Evolutionary conservation across 23 tunicate genomes (phyloP).

Genomic region (Trididemnum miniatum): DNA sequence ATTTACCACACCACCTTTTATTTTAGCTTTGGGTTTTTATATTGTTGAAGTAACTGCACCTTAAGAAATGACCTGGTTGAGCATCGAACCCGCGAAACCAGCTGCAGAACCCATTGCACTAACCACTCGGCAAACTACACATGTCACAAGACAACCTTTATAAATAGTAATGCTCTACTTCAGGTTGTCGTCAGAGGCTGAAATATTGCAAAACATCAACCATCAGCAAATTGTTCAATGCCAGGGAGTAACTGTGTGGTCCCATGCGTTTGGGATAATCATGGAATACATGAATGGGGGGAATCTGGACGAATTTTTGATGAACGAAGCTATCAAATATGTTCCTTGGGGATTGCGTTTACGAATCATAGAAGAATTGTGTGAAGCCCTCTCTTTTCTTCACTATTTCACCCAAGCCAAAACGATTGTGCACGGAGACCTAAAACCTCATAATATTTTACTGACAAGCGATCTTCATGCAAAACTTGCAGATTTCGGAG

Average conservation of each 20-base stretch:
- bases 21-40: too few species aligned
- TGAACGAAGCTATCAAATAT: neutral
- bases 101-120: too few species aligned
- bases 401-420: conserved; percentile 33
- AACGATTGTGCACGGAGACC: conserved; percentile 53
- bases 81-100: too few species aligned
- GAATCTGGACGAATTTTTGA: conserved; percentile 40
- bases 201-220: conserved; percentile 20
- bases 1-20: too few species aligned
- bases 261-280: conserved; percentile 49
- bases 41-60: too few species aligned
- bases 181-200: conserved; percentile 30
- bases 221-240: conserved; percentile 52
- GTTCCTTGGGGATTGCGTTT: conserved; percentile 50
- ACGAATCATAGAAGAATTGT: conserved; percentile 27
- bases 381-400: conserved; percentile 48
- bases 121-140: too few species aligned
- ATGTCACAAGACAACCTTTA: too few species aligned
- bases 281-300: conserved; percentile 60
- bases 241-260: conserved; percentile 49
- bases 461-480: conserved; percentile 43
- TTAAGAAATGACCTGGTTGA: too few species aligned
- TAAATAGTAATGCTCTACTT: too few species aligned
- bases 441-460: conserved; percentile 55
- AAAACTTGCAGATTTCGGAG: conserved; percentile 59